These are phyloP conservation scores for Drosophila serrata DNA, from an alignment of 1,140 invertebrate species.

Conservation along the genomic window DNA sequence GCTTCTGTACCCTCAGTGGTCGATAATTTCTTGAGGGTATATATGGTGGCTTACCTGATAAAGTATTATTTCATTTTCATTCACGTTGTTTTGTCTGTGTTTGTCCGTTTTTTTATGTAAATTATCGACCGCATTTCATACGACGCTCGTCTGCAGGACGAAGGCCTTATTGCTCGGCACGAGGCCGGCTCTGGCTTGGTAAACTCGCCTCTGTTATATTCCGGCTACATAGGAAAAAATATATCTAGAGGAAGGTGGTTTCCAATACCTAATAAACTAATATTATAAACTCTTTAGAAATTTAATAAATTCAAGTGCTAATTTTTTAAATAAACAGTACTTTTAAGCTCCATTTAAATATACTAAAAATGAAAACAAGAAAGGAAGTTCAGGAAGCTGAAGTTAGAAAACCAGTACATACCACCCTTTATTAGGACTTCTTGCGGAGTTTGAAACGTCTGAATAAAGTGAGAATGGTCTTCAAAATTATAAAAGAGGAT, in stretches of 20 bases:
- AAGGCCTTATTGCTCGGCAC: constrained; percentile 46
- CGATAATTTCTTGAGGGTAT: neutral
- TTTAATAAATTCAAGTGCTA: too few species aligned
- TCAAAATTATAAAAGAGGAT: too few species aligned
- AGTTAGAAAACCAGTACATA: too few species aligned
- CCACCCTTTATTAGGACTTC: too few species aligned
- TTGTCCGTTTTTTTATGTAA: constrained; percentile 73
- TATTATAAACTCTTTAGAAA: too few species aligned
- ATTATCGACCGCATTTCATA: constrained; percentile 76
- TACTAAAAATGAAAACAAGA: too few species aligned
- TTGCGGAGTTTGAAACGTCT: too few species aligned
- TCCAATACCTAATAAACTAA: too few species aligned
- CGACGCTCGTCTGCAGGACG: constrained; percentile 14
- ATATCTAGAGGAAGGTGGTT: neutral
- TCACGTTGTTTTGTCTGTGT: constrained; percentile 30
- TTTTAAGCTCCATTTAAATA: too few species aligned
- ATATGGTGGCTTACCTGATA: constrained; percentile 17
- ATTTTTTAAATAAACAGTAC: too few species aligned
- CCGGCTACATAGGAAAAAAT: constrained; percentile 2
- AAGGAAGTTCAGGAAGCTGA: too few species aligned
- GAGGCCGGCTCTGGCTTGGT: constrained; percentile 26
- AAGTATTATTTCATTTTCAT: constrained; percentile 55
- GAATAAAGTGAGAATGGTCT: too few species aligned
- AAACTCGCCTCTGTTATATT: constrained; percentile 11
- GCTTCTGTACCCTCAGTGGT: neutral